A percentile compares a stretch with the other conserved stretches of the same genome.
Evolutionary conservation across 2,888 invertebrate species (phyloP).

Genomic region (Torymus tubicola): DNA sequence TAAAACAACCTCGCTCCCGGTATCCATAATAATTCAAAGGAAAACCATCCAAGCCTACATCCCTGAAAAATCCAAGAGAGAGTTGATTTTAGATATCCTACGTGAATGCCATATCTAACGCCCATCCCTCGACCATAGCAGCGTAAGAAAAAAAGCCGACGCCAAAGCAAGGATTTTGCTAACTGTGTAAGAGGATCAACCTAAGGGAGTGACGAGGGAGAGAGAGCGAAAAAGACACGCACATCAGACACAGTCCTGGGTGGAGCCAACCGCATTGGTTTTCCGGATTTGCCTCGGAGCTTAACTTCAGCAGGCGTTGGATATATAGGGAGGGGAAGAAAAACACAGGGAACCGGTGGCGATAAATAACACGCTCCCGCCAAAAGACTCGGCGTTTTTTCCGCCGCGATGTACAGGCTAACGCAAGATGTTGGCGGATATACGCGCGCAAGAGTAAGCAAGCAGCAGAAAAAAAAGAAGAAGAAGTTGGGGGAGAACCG

Average conservation of each 20-base stretch:
- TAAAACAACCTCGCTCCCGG: constrained; percentile 20
- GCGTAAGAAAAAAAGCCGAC: constrained; percentile 15
- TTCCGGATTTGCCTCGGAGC: constrained; percentile 61
- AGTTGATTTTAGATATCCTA: constrained; percentile 56
- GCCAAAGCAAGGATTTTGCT: constrained; percentile 63
- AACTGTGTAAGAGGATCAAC: constrained; percentile 60
- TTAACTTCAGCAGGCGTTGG: constrained; percentile 50
- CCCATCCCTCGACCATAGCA: neutral
- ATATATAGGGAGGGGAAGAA: constrained; percentile 22
- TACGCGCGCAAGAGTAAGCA: constrained; percentile 8
- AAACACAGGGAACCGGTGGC: constrained; percentile 33
- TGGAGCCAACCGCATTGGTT: constrained; percentile 63
- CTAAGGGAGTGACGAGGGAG: constrained; percentile 56
- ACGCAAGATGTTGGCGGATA: constrained; percentile 46
- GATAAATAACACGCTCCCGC: constrained; percentile 65
- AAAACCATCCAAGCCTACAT: constrained; percentile 23
- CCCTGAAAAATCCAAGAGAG: constrained; percentile 29
- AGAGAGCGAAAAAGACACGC: constrained; percentile 9
- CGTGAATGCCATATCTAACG: constrained; percentile 56
- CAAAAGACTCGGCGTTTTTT: constrained; percentile 64
- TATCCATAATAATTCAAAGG: constrained; percentile 5
- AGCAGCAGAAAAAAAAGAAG: constrained; percentile 17
- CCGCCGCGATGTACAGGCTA: neutral
- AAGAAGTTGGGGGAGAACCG: neutral
- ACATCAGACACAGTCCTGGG: constrained; percentile 47